Percentiles rank a stretch among this genome's conserved stretches.
Conservation (phyloP, 2,888 invertebrate species). For the Loripinus fragilis region DNA sequence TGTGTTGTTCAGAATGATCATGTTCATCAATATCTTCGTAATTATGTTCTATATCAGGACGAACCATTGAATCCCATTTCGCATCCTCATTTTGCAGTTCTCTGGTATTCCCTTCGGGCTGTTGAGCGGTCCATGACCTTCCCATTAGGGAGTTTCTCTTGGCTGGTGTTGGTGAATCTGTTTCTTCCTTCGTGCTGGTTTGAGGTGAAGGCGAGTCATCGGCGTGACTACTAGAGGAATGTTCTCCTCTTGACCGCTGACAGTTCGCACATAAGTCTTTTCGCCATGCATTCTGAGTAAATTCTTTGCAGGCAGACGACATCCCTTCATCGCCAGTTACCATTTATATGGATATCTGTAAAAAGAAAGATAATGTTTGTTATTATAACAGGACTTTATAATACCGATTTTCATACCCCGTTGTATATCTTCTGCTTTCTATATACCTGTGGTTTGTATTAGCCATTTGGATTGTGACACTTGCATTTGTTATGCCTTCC, state of each 20-base stretch:
- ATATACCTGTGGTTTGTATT: too few relatives aligned
- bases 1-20: background rate
- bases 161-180: slow-evolving; percentile 68
- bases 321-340: slow-evolving; percentile 45
- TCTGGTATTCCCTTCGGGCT: slow-evolving; percentile 21
- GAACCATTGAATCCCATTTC: slow-evolving; percentile 57
- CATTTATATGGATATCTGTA: slow-evolving; percentile 20
- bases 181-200: slow-evolving; percentile 5
- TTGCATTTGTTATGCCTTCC: too few relatives aligned
- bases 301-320: slow-evolving; percentile 74
- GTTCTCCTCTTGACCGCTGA: slow-evolving; percentile 72
- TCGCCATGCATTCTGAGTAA: slow-evolving; percentile 79
- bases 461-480: too few relatives aligned
- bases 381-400: too few relatives aligned
- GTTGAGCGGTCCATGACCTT: slow-evolving; percentile 49
- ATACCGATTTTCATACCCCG: too few relatives aligned
- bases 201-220: background rate
- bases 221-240: slow-evolving; percentile 35
- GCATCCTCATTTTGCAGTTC: slow-evolving; percentile 46
- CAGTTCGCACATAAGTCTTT: slow-evolving; percentile 78
- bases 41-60: slow-evolving; percentile 47
- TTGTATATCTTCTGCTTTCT: too few relatives aligned
- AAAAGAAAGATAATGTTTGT: background rate
- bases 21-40: slow-evolving; percentile 54
- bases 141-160: slow-evolving; percentile 66